Percentiles rank a stretch among this genome's conserved stretches.
These are phyloP conservation scores for Drosophila cyrtoloma DNA, from an alignment of 2,888 invertebrate genomes.

Conservation along the genomic window DNA sequence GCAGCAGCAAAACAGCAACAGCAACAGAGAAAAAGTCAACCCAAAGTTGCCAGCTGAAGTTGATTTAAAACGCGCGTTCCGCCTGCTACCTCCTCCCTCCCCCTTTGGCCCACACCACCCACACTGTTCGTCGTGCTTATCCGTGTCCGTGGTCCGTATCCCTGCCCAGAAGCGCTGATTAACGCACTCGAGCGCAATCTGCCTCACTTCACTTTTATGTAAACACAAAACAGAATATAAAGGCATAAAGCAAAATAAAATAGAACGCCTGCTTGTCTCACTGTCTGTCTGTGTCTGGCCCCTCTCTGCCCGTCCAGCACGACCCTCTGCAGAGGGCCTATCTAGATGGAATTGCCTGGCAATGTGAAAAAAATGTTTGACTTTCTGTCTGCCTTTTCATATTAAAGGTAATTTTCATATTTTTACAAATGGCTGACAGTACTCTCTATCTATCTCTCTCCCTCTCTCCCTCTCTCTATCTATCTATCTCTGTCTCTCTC, in stretches of 20 bases:
- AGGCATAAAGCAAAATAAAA: slow-evolving; percentile 78
- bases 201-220: slow-evolving; percentile 81
- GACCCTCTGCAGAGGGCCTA: slow-evolving; percentile 46
- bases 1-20: slow-evolving; percentile 18
- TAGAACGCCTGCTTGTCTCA: slow-evolving; percentile 57
- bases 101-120: background rate
- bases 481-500: background rate
- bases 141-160: slow-evolving; percentile 39
- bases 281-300: background rate
- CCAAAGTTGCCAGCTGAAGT: slow-evolving; percentile 57
- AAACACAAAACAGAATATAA: slow-evolving; percentile 81
- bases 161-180: slow-evolving; percentile 77
- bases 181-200: slow-evolving; percentile 82
- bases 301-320: background rate
- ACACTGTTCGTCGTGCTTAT: slow-evolving; percentile 4
- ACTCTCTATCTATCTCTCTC: slow-evolving; percentile 8
- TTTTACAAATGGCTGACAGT: slow-evolving; percentile 69
- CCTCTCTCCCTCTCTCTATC: slow-evolving; percentile 3
- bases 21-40: slow-evolving; percentile 68
- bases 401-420: slow-evolving; percentile 82
- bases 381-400: slow-evolving; percentile 66
- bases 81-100: background rate
- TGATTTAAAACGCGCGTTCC: slow-evolving; percentile 57
- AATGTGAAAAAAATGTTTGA: slow-evolving; percentile 56
- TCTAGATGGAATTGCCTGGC: slow-evolving; percentile 70